A percentile compares a stretch with the other conserved stretches of the same genome.
These are phyloP conservation scores for Gymnopithys bicolor DNA, from an alignment of 2,797 vertebrate genomes.

Conservation along the genomic window DNA sequence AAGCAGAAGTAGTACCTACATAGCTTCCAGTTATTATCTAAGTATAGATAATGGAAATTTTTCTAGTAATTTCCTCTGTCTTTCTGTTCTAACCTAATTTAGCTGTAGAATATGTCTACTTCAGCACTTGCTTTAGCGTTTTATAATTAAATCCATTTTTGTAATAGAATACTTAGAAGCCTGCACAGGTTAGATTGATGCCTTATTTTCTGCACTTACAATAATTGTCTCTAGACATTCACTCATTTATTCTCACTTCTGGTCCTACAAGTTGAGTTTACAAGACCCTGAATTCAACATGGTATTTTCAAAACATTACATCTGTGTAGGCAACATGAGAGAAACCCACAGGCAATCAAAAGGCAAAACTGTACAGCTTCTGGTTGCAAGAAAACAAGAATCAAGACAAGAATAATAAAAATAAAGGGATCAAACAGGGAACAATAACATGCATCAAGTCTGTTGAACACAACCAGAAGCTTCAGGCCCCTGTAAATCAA, in stretches of 20 bases:
- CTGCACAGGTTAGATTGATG: not conserved
- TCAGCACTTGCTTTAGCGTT: not conserved
- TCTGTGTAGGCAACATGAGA: not conserved
- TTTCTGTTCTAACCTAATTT: not conserved
- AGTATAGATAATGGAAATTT: not conserved
- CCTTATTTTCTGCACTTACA: not conserved
- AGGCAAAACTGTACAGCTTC: not conserved
- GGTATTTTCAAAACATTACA: not conserved
- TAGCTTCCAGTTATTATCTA: not conserved
- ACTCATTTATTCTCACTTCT: not conserved
- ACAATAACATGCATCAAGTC: not conserved
- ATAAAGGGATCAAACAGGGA: not conserved
- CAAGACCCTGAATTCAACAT: not conserved
- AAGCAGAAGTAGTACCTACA: not conserved
- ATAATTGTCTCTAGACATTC: not conserved
- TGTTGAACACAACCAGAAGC: not conserved
- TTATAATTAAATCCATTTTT: conserved; percentile 35
- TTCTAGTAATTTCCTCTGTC: not conserved
- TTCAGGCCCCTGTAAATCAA: not conserved
- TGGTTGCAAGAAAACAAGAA: not conserved
- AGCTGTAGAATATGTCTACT: not conserved
- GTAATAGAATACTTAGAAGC: conserved; percentile 1
- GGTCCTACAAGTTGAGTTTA: not conserved
- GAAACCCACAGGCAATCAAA: not conserved
- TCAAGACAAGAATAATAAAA: not conserved